Conservation (phyloP, 1,140 invertebrate species). For the Holcopasites calliopsidis region DNA sequence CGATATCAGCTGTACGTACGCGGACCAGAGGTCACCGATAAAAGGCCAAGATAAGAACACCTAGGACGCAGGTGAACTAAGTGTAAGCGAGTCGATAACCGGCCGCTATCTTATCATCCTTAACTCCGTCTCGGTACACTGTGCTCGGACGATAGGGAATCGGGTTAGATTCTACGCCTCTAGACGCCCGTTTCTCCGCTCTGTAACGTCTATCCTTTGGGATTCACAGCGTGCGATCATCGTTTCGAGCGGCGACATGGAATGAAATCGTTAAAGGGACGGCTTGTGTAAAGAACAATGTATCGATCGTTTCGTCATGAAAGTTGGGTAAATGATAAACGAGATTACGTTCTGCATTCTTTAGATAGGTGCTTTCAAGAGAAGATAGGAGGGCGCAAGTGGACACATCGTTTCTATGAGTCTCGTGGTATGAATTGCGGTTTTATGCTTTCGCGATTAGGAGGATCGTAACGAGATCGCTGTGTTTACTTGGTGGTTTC, state of each 20-base stretch:
- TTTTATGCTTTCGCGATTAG: too few species aligned
- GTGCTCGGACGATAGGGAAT: slow-evolving; percentile 45
- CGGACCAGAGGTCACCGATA: slow-evolving; percentile 74
- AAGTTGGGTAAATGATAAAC: too few species aligned
- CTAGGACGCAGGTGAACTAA: slow-evolving; percentile 69
- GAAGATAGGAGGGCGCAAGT: too few species aligned
- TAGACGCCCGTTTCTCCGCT: not conserved
- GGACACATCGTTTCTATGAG: too few species aligned
- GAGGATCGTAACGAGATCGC: too few species aligned
- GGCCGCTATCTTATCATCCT: slow-evolving; percentile 71
- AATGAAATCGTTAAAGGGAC: too few species aligned
- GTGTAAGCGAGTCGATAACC: slow-evolving; percentile 66
- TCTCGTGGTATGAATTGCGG: too few species aligned
- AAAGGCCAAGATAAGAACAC: slow-evolving; percentile 68
- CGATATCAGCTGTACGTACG: slow-evolving; percentile 57
- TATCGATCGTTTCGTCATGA: too few species aligned
- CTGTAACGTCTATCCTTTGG: slow-evolving; percentile 32
- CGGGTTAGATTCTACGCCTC: slow-evolving; percentile 45
- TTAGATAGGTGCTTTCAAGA: too few species aligned
- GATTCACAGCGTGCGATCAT: slow-evolving; percentile 27
- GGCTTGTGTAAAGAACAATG: too few species aligned
- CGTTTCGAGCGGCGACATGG: slow-evolving; percentile 19
- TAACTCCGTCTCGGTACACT: slow-evolving; percentile 58
- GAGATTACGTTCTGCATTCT: too few species aligned
- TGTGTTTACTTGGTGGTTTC: too few species aligned